Percentiles rank a stretch among this genome's conserved stretches.
Evolutionary conservation across 2,113 vertebrate species (phyloP).

Genomic region (Clarias gariepinus): DNA sequence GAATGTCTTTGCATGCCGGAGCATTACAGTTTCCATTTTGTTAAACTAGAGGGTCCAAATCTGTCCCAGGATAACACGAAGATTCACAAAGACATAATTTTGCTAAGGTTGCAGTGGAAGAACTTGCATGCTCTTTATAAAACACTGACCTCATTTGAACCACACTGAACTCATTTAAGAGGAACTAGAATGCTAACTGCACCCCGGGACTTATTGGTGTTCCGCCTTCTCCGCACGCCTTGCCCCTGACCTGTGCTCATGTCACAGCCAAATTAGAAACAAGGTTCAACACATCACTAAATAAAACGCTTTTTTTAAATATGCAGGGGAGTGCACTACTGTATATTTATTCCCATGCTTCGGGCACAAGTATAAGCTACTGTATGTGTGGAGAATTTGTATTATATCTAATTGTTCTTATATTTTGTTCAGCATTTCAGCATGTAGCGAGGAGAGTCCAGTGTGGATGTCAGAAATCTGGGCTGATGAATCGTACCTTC

Average conservation of each 20-base stretch:
- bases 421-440: conserved; percentile 65
- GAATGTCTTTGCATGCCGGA: background rate
- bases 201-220: background rate
- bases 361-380: background rate
- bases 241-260: background rate
- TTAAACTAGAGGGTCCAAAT: background rate
- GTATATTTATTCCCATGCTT: background rate
- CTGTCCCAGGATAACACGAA: background rate
- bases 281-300: background rate
- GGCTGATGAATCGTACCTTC: conserved; percentile 65
- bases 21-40: background rate
- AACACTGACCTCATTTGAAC: background rate
- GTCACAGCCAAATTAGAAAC: background rate
- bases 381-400: background rate
- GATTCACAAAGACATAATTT: background rate
- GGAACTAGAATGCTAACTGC: background rate
- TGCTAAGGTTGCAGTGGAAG: background rate
- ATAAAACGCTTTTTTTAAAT: no score
- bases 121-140: background rate
- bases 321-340: no score
- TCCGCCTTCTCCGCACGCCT: no score
- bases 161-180: background rate
- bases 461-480: conserved; percentile 71
- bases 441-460: conserved; percentile 50
- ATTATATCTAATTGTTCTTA: background rate